Base-by-base conservation (phyloP, 2,888 invertebrate species). In the Orchestes rusci region DNA sequence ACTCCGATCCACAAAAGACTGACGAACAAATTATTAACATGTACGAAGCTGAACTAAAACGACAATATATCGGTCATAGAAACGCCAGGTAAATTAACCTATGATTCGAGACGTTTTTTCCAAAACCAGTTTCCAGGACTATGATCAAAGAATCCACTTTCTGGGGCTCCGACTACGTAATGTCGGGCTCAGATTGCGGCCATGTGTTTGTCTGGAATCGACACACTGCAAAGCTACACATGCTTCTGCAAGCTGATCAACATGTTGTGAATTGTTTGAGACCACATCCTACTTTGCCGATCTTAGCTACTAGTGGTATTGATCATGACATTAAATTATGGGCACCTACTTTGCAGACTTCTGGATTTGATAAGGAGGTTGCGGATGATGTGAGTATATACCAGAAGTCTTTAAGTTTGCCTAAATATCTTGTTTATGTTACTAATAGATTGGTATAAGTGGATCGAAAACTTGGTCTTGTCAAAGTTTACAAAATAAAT, bases 131-230 rank as follows among this genome's bases (percentile, higher is more conserved):
- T 8, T 5, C 4, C 68, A 82, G 79, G 62, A 83, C 82, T 38
- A 82, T 83, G 87, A 88, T 90, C 48, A 90, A 90, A 66, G 87
- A 89, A 64, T 83, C 87, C 3, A 80, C 80, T 45, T 90, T 89
- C 67, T 90, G 87, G 86, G 89, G 89, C 34, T 74, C 81, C 56
- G 72, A 82, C 56, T 84, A 77, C 68, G 79, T 90, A 10, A 80
- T 89, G 79, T 86, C 86, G 16, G 90, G 90, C n/a, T 87, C 86
- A 10, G 90, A 90, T 67, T 90, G 90, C 66, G 90, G 89, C 0
- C 87, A 89, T 60, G 82, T 90, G 10, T 89, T 90, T 60, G 73
- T 85, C 23, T 90, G 89, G 90, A 77, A 87, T 41, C 74, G 83
- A 27, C 69, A 77, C 33, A 80, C 81, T 0, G 82, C 80, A 1